These are phyloP conservation scores for Cichlasoma orientale DNA, from an alignment of 2,797 vertebrate genomes.

Conservation along the genomic window DNA sequence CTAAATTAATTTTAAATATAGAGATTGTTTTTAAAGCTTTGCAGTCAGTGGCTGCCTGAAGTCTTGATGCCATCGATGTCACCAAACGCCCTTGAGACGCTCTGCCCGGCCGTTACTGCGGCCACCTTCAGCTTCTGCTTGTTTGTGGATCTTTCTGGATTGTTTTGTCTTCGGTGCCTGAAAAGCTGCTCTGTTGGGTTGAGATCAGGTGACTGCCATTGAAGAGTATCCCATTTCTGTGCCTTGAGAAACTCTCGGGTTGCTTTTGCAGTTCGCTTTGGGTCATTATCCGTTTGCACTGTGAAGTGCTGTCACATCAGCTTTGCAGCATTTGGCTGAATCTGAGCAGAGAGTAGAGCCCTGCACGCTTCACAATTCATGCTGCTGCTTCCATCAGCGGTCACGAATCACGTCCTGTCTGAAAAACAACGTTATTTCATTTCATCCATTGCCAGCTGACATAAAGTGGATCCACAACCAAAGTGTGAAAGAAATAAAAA, in stretches of 20 bases:
- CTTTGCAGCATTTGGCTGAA: neutral
- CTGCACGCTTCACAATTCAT: neutral
- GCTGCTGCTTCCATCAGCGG: accelerated
- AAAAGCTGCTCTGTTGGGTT: neutral
- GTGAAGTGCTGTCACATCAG: neutral
- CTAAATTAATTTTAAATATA: too few species aligned
- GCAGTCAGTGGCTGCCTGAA: too few species aligned
- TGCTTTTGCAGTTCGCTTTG: neutral
- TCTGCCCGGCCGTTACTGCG: too few species aligned
- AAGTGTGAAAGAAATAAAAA: too few species aligned
- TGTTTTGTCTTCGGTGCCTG: accelerated
- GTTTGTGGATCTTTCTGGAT: neutral
- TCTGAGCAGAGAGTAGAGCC: neutral
- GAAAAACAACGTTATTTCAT: too few species aligned
- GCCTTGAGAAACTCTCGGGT: neutral
- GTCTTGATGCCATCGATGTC: too few species aligned
- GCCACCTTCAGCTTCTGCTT: too few species aligned
- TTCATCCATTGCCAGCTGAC: too few species aligned
- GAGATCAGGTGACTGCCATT: neutral
- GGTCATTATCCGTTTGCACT: neutral
- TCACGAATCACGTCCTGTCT: neutral
- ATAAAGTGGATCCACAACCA: too few species aligned
- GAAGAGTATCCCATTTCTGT: neutral
- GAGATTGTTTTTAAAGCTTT: too few species aligned
- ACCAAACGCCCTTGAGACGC: too few species aligned